phyloP scores from a whole-genome alignment of 2,888 invertebrate species.

The Eueremaeus valkanovi region DNA sequence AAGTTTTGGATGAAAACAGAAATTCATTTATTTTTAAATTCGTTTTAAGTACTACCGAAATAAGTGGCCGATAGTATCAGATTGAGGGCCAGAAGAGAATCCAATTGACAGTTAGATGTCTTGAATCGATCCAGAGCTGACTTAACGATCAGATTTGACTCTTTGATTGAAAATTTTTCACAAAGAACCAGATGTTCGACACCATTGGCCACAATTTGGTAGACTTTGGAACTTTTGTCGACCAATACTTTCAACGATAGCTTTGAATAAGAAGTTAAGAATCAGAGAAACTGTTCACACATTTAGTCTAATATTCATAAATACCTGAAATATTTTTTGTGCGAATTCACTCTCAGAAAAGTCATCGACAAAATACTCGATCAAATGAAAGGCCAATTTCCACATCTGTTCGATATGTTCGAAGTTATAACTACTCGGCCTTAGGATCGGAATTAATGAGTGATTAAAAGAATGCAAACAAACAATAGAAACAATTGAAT shows the following conservation, averaged over 20 bases:
- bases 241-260: constrained; percentile 17
- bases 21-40: neutral
- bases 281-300: neutral
- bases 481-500: constrained; percentile 17
- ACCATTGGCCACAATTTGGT: constrained; percentile 58
- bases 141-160: constrained; percentile 64
- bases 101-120: constrained; percentile 21
- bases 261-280: neutral
- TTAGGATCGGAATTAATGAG: constrained; percentile 35
- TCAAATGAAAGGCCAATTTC: constrained; percentile 69
- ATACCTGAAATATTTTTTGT: constrained; percentile 53
- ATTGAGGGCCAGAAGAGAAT: constrained; percentile 66
- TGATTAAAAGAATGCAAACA: neutral
- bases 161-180: constrained; percentile 57
- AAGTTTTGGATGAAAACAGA: neutral
- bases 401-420: constrained; percentile 67
- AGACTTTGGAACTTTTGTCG: constrained; percentile 39
- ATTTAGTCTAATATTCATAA: neutral
- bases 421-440: constrained; percentile 54
- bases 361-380: constrained; percentile 61
- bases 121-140: constrained; percentile 62
- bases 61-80: constrained; percentile 74
- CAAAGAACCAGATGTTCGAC: constrained; percentile 64
- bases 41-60: constrained; percentile 54
- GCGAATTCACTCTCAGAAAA: constrained; percentile 61